Evolutionary conservation across 2,888 invertebrate genomes (phyloP), one percentile per base, ranked within the genome.

Genomic region (Sinodicranocentrus sp.): DNA sequence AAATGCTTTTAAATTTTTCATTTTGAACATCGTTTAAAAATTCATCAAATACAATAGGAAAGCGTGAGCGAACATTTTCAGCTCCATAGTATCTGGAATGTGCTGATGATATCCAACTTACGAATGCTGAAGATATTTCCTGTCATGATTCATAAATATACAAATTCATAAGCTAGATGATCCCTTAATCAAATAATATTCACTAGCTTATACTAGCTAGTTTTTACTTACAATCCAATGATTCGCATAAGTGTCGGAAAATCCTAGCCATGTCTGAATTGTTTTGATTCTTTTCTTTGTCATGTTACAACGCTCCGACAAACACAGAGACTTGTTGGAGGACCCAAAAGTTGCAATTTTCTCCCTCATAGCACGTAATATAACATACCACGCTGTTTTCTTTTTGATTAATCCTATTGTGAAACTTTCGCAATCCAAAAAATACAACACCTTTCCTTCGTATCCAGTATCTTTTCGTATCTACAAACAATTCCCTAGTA

Each of bases 321-420:
- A 23, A 59, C 84, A 68, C 0, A 15, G 3, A 1, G 71, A 57
- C 15, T 67, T 33, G 21, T 79, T 82, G 52, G 73, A 33, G 0
- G 84, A 83, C n/a, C 21, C 52, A n/a, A 86, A 86, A 1, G 23
- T n/a, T 19, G 84, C 77, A 8, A 84, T 76, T 84, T 89, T 89
- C 68, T 89, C 89, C 19, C 89, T 39, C 6, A 89, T 68, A 1
- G 89, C 88, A 19, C 89, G 85, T 25, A 90, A 67, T 33, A 90
- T 89, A 71, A 90, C 88, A 86, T 89, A 91, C 91, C 91, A 91
- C n/a, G 90, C 89, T n/a, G 91, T 91, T 89, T 91, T 91, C 89
- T 91, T 91, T 87, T 91, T 91, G n/a, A 91, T 88, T 2, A 91
- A 80, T 28, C 91, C 91, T 68, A 91, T 90, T 15, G 91, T 90